A percentile compares a stretch with the other conserved stretches of the same genome.
phyloP scores from a whole-genome alignment of 2,888 invertebrate genomes.

The Cryptocheilus praepositus region DNA sequence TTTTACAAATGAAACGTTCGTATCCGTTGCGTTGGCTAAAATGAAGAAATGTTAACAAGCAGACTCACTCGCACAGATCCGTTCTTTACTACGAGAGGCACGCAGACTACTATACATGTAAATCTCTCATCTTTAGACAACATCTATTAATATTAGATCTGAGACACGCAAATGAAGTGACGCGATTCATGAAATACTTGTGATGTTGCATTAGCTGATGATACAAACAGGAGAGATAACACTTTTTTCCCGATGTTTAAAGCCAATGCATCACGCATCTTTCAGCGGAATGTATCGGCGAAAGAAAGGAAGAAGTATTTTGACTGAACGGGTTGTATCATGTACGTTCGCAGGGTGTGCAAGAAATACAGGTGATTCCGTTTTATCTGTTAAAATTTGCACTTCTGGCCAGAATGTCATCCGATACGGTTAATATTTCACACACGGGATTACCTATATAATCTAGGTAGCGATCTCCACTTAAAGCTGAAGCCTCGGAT shows the following conservation, averaged over 20 bases:
- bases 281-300: neutral
- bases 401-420: conserved; percentile 21
- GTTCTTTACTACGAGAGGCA: neutral
- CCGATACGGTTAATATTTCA: conserved; percentile 32
- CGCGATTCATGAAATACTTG: neutral
- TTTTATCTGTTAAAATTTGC: conserved; percentile 15
- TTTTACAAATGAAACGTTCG: too few relatives aligned
- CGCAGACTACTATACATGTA: neutral
- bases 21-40: too few relatives aligned
- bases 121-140: conserved; percentile 1
- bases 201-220: neutral
- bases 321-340: neutral
- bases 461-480: conserved; percentile 52
- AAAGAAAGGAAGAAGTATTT: neutral
- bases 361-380: neutral
- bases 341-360: neutral
- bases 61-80: neutral
- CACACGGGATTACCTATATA: conserved; percentile 31
- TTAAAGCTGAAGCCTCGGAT: conserved; percentile 65
- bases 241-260: neutral
- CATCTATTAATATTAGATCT: neutral
- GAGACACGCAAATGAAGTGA: neutral
- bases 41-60: neutral
- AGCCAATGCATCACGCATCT: neutral
- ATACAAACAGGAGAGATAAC: neutral